Evolutionary conservation across 2,888 invertebrate species (phyloP), one percentile per base, ranked within the genome.

Genomic region (Phania funesta): DNA sequence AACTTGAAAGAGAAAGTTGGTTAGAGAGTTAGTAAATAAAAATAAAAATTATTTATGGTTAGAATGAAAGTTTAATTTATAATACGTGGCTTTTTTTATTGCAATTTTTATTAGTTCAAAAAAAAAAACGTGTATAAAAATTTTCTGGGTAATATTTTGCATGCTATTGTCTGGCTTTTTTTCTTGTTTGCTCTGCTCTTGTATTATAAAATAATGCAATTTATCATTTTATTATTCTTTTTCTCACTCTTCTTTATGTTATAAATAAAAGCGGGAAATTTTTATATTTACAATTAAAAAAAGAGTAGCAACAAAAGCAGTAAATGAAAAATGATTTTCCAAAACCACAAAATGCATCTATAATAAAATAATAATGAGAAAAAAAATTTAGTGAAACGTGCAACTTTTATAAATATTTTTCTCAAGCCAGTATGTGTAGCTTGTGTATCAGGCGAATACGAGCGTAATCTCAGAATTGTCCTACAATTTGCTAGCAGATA

Each of bases 31-130:
- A 29, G 29, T 7, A 54, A 35, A 22, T 44, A 46, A 22, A 9
- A 56, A 8, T 41, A 62, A 44, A 13, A 76, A 58, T 54, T 44
- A 38, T 46, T 24, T 35, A 64, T 81, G 68, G 62, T 77, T 77
- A 77, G 77, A 81, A 81, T 81, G 81, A 81, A 81, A 81, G 81
- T 77, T 81, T 67, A 73, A 60, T 76, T 73, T 52, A 70, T 70
- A 22, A 64, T 62, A 32, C 18, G 38, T 13, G 38, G 20, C n/a
- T 16, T 22, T 20, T 22, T 38, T 54, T 48, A 16, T 56, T 16
- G 16, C 26, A 16, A 35, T 64, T 22, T 22, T 29, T 50, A 16
- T 22, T 16, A 2, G 18, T n/a, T 16, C 16, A 6, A 48, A 24
- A 70, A n/a, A 58, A 60, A 38, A 71, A 18, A 8, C 6, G 35